Evolutionary conservation across 2,797 vertebrate species (phyloP).

Genomic region (Salarias fasciatus): DNA sequence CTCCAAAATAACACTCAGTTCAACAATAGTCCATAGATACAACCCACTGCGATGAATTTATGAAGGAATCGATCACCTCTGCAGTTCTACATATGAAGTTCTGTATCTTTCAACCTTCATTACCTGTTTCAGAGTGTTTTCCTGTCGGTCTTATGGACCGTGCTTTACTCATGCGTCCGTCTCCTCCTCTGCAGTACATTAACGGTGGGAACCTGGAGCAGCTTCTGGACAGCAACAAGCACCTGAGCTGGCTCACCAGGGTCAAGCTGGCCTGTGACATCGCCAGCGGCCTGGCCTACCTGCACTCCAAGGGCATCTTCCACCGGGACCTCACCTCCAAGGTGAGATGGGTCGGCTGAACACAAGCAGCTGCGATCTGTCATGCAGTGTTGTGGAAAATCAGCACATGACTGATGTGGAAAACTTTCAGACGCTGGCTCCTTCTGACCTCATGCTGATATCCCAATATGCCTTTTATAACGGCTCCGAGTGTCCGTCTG

Average conservation of each 20-base stretch:
- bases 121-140: background rate
- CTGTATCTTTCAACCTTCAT: too few species aligned
- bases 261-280: slow-evolving; percentile 93
- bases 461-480: too few species aligned
- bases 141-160: too few species aligned
- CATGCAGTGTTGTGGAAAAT: too few species aligned
- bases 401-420: too few species aligned
- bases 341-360: slow-evolving; percentile 72
- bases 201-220: slow-evolving; percentile 98
- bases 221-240: slow-evolving; percentile 92
- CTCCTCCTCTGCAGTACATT: slow-evolving; percentile 88
- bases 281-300: slow-evolving; percentile 91
- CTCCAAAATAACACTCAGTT: too few species aligned
- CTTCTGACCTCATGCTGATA: background rate
- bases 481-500: too few species aligned
- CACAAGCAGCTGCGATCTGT: too few species aligned
- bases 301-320: slow-evolving; percentile 98
- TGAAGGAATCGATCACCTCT: too few species aligned
- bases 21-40: too few species aligned
- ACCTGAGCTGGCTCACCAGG: slow-evolving; percentile 90
- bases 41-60: too few species aligned
- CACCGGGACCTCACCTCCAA: slow-evolving; percentile 98
- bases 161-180: background rate
- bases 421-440: background rate
- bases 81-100: too few species aligned